Evolutionary conservation across 2,797 vertebrate species (phyloP).

Genomic region (Rhinella marina): DNA sequence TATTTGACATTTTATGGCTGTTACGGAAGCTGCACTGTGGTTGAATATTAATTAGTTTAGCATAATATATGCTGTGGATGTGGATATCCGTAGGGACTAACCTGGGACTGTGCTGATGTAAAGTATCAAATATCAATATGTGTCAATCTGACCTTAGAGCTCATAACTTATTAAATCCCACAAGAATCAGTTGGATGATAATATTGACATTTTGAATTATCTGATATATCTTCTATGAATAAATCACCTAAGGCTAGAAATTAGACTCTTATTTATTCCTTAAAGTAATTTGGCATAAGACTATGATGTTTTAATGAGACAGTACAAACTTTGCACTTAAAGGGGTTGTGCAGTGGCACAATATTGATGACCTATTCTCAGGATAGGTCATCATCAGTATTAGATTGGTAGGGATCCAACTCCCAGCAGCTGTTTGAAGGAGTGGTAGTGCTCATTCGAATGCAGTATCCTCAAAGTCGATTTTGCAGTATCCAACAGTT

Average conservation of each 20-base stretch:
- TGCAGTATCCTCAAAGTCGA: too few species aligned
- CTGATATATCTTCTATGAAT: not conserved
- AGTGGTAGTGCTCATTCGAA: too few species aligned
- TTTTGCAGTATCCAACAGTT: too few species aligned
- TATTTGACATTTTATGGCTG: slow-evolving; percentile 42
- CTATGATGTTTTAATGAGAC: not conserved
- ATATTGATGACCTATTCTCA: too few species aligned
- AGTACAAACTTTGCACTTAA: not conserved
- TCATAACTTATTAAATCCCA: not conserved
- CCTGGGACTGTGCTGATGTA: not conserved
- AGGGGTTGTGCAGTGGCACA: too few species aligned
- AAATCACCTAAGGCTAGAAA: not conserved
- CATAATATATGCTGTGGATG: not conserved
- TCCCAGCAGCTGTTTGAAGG: too few species aligned
- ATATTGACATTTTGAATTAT: not conserved
- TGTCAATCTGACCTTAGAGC: slow-evolving; percentile 10
- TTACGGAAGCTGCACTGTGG: not conserved
- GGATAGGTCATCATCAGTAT: too few species aligned
- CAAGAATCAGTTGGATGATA: not conserved
- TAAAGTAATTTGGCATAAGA: not conserved
- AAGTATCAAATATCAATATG: not conserved
- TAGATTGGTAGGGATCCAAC: too few species aligned
- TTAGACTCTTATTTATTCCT: not conserved
- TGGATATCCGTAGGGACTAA: not conserved
- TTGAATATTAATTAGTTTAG: not conserved